Conservation (phyloP, 2,888 invertebrate genomes). For the Ectemnius lituratus region DNA sequence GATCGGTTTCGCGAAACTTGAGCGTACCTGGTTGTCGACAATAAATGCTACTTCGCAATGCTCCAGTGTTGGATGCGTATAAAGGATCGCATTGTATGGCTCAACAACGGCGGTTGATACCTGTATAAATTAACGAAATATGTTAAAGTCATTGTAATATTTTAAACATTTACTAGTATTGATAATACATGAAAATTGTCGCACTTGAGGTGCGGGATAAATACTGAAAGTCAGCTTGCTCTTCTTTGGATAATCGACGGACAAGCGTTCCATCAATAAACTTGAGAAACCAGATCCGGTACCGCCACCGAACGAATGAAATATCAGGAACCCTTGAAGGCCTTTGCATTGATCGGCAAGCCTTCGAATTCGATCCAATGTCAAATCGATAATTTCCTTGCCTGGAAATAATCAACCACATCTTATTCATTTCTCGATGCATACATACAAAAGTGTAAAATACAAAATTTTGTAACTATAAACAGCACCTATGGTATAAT, state of each 20-base stretch:
- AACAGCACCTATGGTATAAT: slow-evolving; percentile 87
- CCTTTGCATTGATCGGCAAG: slow-evolving; percentile 93
- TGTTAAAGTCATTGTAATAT: neutral
- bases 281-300: slow-evolving; percentile 96
- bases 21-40: slow-evolving; percentile 71
- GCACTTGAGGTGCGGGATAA: slow-evolving; percentile 94
- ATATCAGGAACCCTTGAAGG: slow-evolving; percentile 91
- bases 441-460: slow-evolving; percentile 80
- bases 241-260: slow-evolving; percentile 96
- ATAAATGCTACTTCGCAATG: slow-evolving; percentile 75
- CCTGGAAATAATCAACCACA: slow-evolving; percentile 78
- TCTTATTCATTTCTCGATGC: neutral
- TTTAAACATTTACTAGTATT: neutral
- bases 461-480: slow-evolving; percentile 86
- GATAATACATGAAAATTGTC: neutral
- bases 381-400: slow-evolving; percentile 92
- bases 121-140: slow-evolving; percentile 64
- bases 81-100: slow-evolving; percentile 74
- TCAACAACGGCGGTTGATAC: slow-evolving; percentile 75
- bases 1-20: neutral
- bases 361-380: slow-evolving; percentile 89
- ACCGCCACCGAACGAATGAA: slow-evolving; percentile 94
- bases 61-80: slow-evolving; percentile 74
- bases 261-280: slow-evolving; percentile 93
- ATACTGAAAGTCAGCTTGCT: slow-evolving; percentile 95